Base-by-base conservation (phyloP, 2,888 invertebrate genomes). In the Nephrocerus scutellatus region DNA sequence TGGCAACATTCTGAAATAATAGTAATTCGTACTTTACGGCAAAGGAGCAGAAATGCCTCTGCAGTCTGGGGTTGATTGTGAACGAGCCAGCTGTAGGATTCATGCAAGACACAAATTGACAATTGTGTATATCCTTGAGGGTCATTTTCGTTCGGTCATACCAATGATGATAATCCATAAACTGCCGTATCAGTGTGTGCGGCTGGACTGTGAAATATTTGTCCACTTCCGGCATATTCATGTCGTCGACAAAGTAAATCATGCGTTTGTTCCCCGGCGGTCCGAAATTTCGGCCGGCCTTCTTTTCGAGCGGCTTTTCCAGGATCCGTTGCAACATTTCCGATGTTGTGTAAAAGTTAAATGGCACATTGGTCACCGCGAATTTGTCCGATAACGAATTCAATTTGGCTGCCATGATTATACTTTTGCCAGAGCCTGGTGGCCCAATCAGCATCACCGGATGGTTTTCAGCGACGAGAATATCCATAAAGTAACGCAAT, bases 221-320 rank as follows among this genome's bases (percentile, higher is more conserved):
- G 65, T 95, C 95, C 4, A 93, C 92, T 71, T 91, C 91, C 1
- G 95, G 95, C 92, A 95, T 95, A 63, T 95, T 95, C 80, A 95
- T 79, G 57, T 95, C 95, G 58, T 95, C 95, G 40, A 95, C 80
- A 63, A 95, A 95, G 68, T 92, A 95, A 36, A 95, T 80, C 75
- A 95, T 82, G 14, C 77, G 79, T 66, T 92, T 91, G 59, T 78
- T 87, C n/a, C 92, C 93, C 0, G 90, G 88, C 1, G 95, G 95
- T 0, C 90, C 95, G 60, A 80, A 95, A 63, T 88, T 92, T 39
- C 89, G 77, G 0, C 93, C 95, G 0, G 93, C 91, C 63, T 95
- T 95, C 70, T 93, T 95, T 62, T 95, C 95, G 33, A 95, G 67
- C 1, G 91, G 89, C 56, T 89, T 89, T 63, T 95, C 95, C 44